phyloP scores from a whole-genome alignment of 2,888 invertebrate genomes.

The Melanostoma scalare region DNA sequence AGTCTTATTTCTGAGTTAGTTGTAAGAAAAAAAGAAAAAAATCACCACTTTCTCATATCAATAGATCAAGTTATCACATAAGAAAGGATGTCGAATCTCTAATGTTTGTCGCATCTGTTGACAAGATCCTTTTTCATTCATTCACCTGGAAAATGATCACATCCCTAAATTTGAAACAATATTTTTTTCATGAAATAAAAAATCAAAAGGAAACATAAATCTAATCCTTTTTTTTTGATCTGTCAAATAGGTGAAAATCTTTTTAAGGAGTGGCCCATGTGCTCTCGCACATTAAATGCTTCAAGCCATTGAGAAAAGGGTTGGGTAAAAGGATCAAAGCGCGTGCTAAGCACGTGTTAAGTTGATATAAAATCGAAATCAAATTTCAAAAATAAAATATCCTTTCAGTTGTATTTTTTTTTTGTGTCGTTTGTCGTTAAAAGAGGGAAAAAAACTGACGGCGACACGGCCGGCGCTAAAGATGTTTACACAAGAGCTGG shows the following conservation, averaged over 20 bases:
- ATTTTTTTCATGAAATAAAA: conserved; percentile 23
- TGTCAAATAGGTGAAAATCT: conserved; percentile 30
- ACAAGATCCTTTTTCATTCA: conserved; percentile 67
- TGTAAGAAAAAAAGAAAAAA: not conserved
- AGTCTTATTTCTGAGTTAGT: conserved; percentile 9
- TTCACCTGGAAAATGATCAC: conserved; percentile 67
- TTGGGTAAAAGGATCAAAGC: conserved; percentile 37
- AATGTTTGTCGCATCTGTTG: conserved; percentile 67
- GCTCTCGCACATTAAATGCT: conserved; percentile 18
- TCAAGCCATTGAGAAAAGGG: conserved; percentile 21
- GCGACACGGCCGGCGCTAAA: not conserved
- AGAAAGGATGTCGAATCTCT: conserved; percentile 4
- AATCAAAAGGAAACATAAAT: conserved; percentile 70
- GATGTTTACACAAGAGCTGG: conserved; percentile 16
- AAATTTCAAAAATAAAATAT: conserved; percentile 43
- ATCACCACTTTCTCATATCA: not conserved
- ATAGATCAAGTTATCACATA: conserved; percentile 62
- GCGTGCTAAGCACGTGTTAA: conserved; percentile 71
- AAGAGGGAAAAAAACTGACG: conserved; percentile 10
- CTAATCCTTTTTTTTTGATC: conserved; percentile 68
- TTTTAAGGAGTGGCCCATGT: conserved; percentile 32
- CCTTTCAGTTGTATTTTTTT: conserved; percentile 23
- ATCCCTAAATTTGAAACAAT: conserved; percentile 52
- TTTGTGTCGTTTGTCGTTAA: conserved; percentile 23
- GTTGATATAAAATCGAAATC: conserved; percentile 53